These are phyloP conservation scores for Hippocampus mohnikei DNA, from an alignment of 2,113 vertebrate species.

Conservation along the genomic window DNA sequence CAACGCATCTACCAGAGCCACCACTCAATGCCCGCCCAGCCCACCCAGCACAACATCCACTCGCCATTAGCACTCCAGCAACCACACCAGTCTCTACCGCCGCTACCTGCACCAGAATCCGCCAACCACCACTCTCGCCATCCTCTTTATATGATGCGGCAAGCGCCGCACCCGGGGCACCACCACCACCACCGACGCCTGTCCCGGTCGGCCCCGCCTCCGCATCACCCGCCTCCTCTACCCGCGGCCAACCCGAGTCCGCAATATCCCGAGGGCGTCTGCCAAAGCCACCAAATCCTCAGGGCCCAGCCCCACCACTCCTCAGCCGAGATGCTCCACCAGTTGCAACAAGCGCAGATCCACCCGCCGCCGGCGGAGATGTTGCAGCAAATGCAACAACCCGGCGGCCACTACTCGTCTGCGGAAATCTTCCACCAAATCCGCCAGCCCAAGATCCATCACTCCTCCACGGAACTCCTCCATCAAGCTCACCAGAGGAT, in stretches of 20 bases:
- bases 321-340: slow-evolving; percentile 57
- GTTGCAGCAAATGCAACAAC: slow-evolving; percentile 59
- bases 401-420: slow-evolving; percentile 50
- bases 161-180: slow-evolving; percentile 51
- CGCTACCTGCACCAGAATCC: slow-evolving; percentile 63
- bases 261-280: slow-evolving; percentile 59
- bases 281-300: slow-evolving; percentile 58
- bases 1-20: slow-evolving; percentile 66
- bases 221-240: slow-evolving; percentile 48
- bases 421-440: slow-evolving; percentile 62
- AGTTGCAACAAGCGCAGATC: slow-evolving; percentile 47
- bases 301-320: slow-evolving; percentile 55
- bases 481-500: slow-evolving; percentile 57
- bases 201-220: slow-evolving; percentile 64
- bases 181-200: slow-evolving; percentile 50
- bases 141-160: slow-evolving; percentile 62
- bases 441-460: slow-evolving; percentile 55
- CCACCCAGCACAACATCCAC: slow-evolving; percentile 58
- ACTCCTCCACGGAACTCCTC: slow-evolving; percentile 57
- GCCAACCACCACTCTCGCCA: slow-evolving; percentile 49
- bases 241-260: slow-evolving; percentile 35
- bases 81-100: slow-evolving; percentile 71
- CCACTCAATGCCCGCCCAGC: slow-evolving; percentile 72
- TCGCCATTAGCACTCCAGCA: slow-evolving; percentile 62
- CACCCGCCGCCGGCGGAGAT: slow-evolving; percentile 57